phyloP scores from a whole-genome alignment of 1,140 invertebrate species.

The Danaus plexippus region DNA sequence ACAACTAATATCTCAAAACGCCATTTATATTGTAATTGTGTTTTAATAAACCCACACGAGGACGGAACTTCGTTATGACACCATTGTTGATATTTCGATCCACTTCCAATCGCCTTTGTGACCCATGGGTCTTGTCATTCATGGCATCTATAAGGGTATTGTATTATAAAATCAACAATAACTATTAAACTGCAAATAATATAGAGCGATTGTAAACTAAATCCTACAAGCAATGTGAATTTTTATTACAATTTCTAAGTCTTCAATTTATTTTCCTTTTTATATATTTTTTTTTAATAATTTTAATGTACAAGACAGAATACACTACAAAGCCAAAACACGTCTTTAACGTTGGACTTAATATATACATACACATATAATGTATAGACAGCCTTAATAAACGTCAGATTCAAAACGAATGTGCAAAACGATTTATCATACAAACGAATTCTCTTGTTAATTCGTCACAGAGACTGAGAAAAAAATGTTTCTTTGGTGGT shows the following conservation, averaged over 20 bases:
- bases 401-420: background rate
- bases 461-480: slow-evolving; percentile 44
- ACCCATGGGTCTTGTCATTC: slow-evolving; percentile 13
- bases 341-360: background rate
- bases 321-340: no score
- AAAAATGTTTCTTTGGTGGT: slow-evolving; percentile 15
- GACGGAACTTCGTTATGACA: slow-evolving; percentile 52
- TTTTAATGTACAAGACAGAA: no score
- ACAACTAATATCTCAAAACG: slow-evolving; percentile 27
- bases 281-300: no score
- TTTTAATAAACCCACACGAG: slow-evolving; percentile 56
- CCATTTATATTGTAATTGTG: slow-evolving; percentile 56
- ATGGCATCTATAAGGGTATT: slow-evolving; percentile 1
- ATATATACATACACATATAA: slow-evolving; percentile 1
- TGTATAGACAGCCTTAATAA: slow-evolving; percentile 3
- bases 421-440: slow-evolving; percentile 45
- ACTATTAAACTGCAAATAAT: background rate
- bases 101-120: slow-evolving; percentile 41
- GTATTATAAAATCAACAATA: slow-evolving; percentile 10
- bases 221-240: no score
- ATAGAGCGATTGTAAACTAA: no score
- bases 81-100: slow-evolving; percentile 53
- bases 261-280: no score
- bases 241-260: no score
- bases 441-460: slow-evolving; percentile 50